Conservation (phyloP, 2,113 vertebrate genomes). For the Rattus norvegicus region GRCr8 NC_086024.1:128072501-128073000, state of each 20-base stretch:
- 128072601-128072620: not conserved
- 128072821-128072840: not conserved
- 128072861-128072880: not conserved
- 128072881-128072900: not conserved
- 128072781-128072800: not conserved
- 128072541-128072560: constrained; percentile 93
- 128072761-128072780: not conserved
- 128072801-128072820: too few species aligned
- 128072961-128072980: not conserved
- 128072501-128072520: constrained; percentile 97
- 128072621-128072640: not conserved
- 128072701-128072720: not conserved
- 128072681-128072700: not conserved
- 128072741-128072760: too few species aligned
- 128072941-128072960: not conserved
- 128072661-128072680: not conserved
- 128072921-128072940: not conserved
- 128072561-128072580: rapidly evolving
- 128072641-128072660: too few species aligned
- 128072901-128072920: not conserved
- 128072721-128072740: not conserved
- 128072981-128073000: not conserved
- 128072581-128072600: rapidly evolving
- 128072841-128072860: not conserved
- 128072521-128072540: constrained; percentile 99